Base-by-base conservation (phyloP, 2,113 vertebrate species). In the Daboia siamensis region DNA sequence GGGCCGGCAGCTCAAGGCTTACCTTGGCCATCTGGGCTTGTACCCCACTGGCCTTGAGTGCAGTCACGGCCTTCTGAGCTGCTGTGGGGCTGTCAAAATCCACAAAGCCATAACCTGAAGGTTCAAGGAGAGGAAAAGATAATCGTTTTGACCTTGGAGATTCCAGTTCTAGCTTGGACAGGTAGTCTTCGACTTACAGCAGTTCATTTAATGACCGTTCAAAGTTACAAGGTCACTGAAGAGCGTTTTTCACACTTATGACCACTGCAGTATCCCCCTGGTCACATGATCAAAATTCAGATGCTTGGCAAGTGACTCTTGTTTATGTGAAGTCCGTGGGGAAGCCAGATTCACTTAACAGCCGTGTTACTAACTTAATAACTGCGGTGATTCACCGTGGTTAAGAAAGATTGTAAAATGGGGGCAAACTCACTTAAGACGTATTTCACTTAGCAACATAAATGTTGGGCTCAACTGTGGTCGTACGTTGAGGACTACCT, bases 21-120 rank as follows among this genome's bases (percentile, higher is more conserved):
- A 99, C 99, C 98, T 99, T 99, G 94, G 99, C 99, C 99, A 99
- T 99, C 96, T 99, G 99, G 52, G 98, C 98, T 96, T 99, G 99
- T 46, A 99, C 98, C 39, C 99, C 99, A 1, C 97, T 98, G 51
- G 98, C 97, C 97, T 98, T 99, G 93, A 99, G 97, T 0, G 98
- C 98, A 0, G 97, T 98, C 85, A 99, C 98, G 1, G 98, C 98
- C 94, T 98, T 99, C 97, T 99, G 98, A 39, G 99, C 99, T 1
- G 98, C 98, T 1, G 97, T 96, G 5, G 98, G 98, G 61, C 98
- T 99, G 96, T 99, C 99, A 87, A 99, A 99, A 97, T 99, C 99
- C 87, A 99, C 98, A 96, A 99, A 99, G 94, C 98, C 99, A 33
- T 99, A 99, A 90, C 99, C 99, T 99, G 95, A 90, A 93, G 95